Conservation (phyloP, 92 coral and sea anemone species). For the Scolanthus callimorphus region DNA sequence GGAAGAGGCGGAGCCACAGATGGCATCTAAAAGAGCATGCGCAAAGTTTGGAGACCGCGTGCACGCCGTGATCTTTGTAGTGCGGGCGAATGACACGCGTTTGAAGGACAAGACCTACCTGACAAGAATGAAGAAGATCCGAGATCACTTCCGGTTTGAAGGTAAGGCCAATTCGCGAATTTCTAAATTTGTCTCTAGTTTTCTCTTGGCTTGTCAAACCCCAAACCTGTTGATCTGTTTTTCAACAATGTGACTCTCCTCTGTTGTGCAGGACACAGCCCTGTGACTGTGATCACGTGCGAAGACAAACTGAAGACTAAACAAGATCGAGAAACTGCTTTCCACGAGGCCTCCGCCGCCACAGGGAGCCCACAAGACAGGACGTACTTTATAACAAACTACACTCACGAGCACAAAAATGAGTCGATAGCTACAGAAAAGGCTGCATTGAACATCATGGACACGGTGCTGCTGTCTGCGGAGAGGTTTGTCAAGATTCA, state of each 20-base stretch:
- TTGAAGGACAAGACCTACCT: constrained; percentile 51
- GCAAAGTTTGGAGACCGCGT: constrained; percentile 54
- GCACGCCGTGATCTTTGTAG: constrained; percentile 75
- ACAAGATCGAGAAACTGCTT: constrained; percentile 46
- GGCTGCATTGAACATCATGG: constrained; percentile 53
- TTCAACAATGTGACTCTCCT: neutral
- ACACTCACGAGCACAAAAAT: constrained; percentile 27
- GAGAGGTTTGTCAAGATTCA: constrained; percentile 63
- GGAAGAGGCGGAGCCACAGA: neutral
- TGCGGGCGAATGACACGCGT: constrained; percentile 67
- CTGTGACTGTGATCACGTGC: constrained; percentile 76
- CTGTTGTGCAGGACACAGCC: constrained; percentile 53
- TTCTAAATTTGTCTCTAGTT: too few species aligned
- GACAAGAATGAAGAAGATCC: constrained; percentile 54
- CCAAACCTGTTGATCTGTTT: too few species aligned
- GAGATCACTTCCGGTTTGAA: constrained; percentile 63
- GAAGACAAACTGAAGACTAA: constrained; percentile 55
- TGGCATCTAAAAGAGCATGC: neutral
- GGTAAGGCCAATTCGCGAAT: too few species aligned
- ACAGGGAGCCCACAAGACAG: constrained; percentile 70
- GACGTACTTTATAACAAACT: constrained; percentile 70
- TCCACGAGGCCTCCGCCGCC: constrained; percentile 56
- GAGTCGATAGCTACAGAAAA: constrained; percentile 42
- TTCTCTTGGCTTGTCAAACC: too few species aligned
- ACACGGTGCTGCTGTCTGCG: constrained; percentile 58